A percentile compares a stretch with the other conserved stretches of the same genome.
phyloP scores from a whole-genome alignment of 1,140 invertebrate species.

The Achroia grisella region DNA sequence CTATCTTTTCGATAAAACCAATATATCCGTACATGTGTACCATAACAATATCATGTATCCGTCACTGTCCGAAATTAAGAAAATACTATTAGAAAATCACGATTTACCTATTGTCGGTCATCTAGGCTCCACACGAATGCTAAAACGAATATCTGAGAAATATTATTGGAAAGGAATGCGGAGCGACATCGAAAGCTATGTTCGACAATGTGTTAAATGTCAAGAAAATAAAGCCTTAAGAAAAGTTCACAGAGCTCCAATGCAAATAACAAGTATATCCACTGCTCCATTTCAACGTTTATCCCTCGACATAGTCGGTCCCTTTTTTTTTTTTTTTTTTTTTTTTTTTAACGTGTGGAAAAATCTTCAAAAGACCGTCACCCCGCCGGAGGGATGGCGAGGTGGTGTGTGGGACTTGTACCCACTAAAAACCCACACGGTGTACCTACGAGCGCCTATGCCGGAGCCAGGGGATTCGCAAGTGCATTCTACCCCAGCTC shows the following conservation, averaged over 20 bases:
- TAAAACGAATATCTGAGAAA: conserved; percentile 24
- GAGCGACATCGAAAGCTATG: conserved; percentile 28
- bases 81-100: conserved; percentile 24
- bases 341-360: too few relatives aligned
- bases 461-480: too few relatives aligned
- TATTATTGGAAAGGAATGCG: conserved; percentile 33
- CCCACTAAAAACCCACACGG: too few relatives aligned
- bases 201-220: conserved; percentile 27
- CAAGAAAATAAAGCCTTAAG: conserved; percentile 8
- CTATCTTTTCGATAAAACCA: neutral
- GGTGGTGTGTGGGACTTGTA: too few relatives aligned
- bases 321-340: too few relatives aligned
- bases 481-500: too few relatives aligned
- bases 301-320: conserved; percentile 6
- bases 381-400: too few relatives aligned
- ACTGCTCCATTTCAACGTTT: conserved; percentile 7
- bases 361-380: too few relatives aligned
- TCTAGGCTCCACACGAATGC: conserved; percentile 24
- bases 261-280: conserved; percentile 6
- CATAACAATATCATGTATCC: neutral
- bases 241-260: neutral
- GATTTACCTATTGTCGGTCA: conserved; percentile 22
- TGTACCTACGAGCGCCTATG: too few relatives aligned
- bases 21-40: neutral
- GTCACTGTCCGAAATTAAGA: neutral